A percentile compares a stretch with the other conserved stretches of the same genome.
Evolutionary conservation across 1,140 invertebrate species (phyloP).

Genomic region (Andricus grossulariae): DNA sequence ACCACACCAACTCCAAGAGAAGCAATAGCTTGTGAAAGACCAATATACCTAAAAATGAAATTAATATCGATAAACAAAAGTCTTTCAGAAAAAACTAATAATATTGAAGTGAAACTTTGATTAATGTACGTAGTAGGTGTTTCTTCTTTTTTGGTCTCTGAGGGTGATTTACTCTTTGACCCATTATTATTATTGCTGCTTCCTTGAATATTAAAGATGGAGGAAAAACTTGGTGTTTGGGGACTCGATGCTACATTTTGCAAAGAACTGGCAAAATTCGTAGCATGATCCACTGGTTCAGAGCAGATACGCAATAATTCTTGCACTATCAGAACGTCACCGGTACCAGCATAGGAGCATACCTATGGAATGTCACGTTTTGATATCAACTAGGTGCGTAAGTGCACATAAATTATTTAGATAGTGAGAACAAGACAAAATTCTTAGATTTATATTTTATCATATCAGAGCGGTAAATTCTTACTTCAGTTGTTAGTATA

Average conservation of each 20-base stretch:
- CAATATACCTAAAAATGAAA: constrained; percentile 73
- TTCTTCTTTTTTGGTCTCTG: constrained; percentile 1
- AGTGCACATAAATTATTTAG: too few species aligned
- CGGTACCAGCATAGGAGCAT: constrained; percentile 99
- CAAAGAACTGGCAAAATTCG: neutral
- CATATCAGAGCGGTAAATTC: too few species aligned
- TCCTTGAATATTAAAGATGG: neutral
- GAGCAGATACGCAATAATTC: constrained; percentile 98
- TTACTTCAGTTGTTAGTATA: too few species aligned
- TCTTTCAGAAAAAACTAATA: too few species aligned
- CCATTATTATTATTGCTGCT: neutral
- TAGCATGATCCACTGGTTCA: constrained; percentile 78
- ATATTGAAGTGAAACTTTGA: too few species aligned
- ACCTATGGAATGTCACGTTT: constrained; percentile 80
- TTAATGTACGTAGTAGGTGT: neutral
- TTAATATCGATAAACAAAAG: neutral
- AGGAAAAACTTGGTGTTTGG: neutral
- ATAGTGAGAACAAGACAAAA: too few species aligned
- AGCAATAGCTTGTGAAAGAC: constrained; percentile 95
- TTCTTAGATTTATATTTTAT: too few species aligned
- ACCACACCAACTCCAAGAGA: constrained; percentile 98
- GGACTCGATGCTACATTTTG: neutral
- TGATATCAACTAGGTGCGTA: too few species aligned
- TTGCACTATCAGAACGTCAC: constrained; percentile 99
- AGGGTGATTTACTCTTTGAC: neutral